A percentile compares a stretch with the other conserved stretches of the same genome.
Evolutionary conservation across 1,140 invertebrate species (phyloP).

Genomic region (Zophobas morio): DNA sequence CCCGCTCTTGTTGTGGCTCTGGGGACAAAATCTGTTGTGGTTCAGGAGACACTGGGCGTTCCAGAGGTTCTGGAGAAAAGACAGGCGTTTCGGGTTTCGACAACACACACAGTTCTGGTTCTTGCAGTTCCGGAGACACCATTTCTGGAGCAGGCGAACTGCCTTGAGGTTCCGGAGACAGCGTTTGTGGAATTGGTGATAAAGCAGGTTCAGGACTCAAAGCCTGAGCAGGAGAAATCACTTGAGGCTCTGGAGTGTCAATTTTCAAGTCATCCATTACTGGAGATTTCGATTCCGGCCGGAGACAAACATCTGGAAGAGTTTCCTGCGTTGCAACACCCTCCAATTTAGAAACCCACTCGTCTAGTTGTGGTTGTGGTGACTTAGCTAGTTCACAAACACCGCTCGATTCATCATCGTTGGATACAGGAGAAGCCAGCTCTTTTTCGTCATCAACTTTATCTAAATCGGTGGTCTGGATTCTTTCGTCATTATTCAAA

Average conservation of each 20-base stretch:
- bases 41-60: conserved; percentile 41
- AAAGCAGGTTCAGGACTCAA: neutral
- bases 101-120: no score
- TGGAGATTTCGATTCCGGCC: neutral
- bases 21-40: conserved; percentile 36
- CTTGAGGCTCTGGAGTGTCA: neutral
- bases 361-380: conserved; percentile 31
- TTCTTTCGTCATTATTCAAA: conserved; percentile 54
- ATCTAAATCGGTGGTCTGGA: conserved; percentile 61
- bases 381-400: conserved; percentile 54
- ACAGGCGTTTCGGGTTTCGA: neutral
- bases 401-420: conserved; percentile 50
- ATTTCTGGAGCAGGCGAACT: neutral
- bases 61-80: conserved; percentile 34
- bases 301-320: neutral
- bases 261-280: no score
- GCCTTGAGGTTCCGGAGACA: conserved; percentile 1
- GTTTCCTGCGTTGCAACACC: conserved; percentile 5
- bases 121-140: conserved; percentile 20
- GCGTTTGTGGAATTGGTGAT: conserved; percentile 27
- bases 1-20: neutral
- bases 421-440: conserved; percentile 56
- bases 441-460: conserved; percentile 60
- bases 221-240: conserved; percentile 3
- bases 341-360: conserved; percentile 2